Evolutionary conservation across 2,113 vertebrate genomes (phyloP), one percentile per base, ranked within the genome.

Genomic region (Pungitius pungitius): DNA sequence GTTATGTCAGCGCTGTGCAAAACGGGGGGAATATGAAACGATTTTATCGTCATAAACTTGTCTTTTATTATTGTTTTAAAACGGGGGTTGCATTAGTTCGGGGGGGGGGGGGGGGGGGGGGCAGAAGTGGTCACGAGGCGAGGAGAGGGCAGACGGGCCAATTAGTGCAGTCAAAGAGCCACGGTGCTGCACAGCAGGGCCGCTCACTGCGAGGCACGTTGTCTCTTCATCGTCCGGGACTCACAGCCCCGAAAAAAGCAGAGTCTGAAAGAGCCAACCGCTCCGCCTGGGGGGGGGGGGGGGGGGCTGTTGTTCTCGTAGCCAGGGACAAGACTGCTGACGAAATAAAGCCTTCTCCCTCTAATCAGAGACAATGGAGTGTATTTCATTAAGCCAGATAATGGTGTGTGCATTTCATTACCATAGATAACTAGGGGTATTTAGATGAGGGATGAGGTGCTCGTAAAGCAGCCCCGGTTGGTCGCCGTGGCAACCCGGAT

Each of bases 331-430:
- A 47, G 73, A 42, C 74, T 0, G 33, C 56, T 1, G 71, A 82
- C 33, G 63, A 67, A 79, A 82, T 69, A 68, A 71, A 84, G 87
- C 79, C 63, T 63, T 82, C 60, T 64, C 75, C 78, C 24, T 73
- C 84, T 86, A 84, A 87, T 90, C 90, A 84, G 1, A 91, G 86
- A 92, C 91, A 91, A 87, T 85, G 63, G 82, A 84, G 84, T 77
- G 83, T 82, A 78, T 90, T 90, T 91, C 90, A 91, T 91, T 90
- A 88, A 90, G 88, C 89, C 84, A 73, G 83, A 92, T 91, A 90
- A 92, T 89, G 88, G 85, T 83, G 88, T 87, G 82, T 88, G 91
- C 88, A 91, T 92, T 87, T 92, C 89, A 91, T 92, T 93, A 90
- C 84, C 89, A 91, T 91, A 89, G 83, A 91, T 92, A 92, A 92